A percentile compares a stretch with the other conserved stretches of the same genome.
Conservation (phyloP, 2,113 vertebrate species). For the Spilogale gracilis region DNA sequence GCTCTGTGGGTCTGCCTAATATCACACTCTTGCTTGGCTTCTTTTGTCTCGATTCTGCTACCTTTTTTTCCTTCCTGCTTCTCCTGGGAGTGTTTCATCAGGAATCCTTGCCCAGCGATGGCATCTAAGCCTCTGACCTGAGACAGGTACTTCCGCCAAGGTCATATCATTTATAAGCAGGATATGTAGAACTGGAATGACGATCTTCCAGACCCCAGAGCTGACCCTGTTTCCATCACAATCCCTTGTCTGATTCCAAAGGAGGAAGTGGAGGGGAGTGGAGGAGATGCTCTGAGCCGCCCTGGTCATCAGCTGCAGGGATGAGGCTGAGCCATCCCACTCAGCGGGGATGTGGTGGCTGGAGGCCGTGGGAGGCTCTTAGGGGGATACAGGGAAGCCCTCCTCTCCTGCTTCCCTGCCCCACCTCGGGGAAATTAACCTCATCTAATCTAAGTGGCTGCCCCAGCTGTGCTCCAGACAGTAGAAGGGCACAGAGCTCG, state of each 20-base stretch:
- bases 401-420: neutral
- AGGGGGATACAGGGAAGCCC: neutral
- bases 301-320: neutral
- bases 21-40: neutral
- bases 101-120: neutral
- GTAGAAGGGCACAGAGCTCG: neutral
- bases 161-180: neutral
- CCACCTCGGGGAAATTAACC: neutral
- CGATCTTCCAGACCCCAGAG: neutral
- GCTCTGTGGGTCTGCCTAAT: neutral
- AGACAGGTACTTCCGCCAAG: neutral
- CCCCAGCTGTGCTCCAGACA: neutral
- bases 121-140: neutral
- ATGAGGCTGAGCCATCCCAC: neutral
- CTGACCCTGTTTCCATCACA: neutral
- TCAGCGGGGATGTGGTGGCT: neutral
- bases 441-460: neutral
- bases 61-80: neutral
- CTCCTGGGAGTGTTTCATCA: neutral
- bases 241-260: neutral
- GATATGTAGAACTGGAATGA: neutral
- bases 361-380: neutral
- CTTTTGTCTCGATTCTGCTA: neutral
- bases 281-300: neutral
- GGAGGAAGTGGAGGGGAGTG: accelerated